Evolutionary conservation across 2,113 vertebrate species (phyloP).

Genomic region (Agelaius tricolor): DNA sequence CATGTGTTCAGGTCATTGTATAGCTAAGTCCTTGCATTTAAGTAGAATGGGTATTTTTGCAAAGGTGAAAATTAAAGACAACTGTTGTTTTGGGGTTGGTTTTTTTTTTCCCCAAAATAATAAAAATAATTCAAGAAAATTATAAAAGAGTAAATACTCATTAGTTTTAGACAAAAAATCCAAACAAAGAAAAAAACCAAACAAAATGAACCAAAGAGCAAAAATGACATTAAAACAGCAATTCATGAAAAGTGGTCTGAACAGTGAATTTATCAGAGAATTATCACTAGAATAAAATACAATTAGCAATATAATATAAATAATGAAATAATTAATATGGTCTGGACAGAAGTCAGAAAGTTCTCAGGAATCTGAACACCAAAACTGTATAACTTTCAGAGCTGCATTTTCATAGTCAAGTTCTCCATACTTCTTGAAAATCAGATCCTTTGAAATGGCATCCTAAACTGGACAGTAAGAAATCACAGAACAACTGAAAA

Average conservation of each 20-base stretch:
- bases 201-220: neutral
- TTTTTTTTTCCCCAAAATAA: neutral
- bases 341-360: neutral
- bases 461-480: neutral
- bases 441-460: neutral
- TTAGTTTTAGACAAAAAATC: neutral
- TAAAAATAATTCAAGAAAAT: neutral
- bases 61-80: neutral
- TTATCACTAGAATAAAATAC: neutral
- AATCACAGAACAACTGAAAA: neutral
- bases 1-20: neutral
- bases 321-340: neutral
- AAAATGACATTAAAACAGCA: neutral
- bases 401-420: neutral
- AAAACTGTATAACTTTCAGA: neutral
- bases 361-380: neutral
- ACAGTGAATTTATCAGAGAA: neutral
- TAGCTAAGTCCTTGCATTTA: neutral
- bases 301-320: neutral
- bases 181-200: neutral
- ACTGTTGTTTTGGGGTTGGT: neutral
- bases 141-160: neutral
- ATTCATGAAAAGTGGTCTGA: neutral
- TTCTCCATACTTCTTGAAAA: neutral
- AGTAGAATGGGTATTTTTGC: neutral